Evolutionary conservation across 1,140 invertebrate species (phyloP), one percentile per base, ranked within the genome.

Genomic region (Drosophila elegans): DNA sequence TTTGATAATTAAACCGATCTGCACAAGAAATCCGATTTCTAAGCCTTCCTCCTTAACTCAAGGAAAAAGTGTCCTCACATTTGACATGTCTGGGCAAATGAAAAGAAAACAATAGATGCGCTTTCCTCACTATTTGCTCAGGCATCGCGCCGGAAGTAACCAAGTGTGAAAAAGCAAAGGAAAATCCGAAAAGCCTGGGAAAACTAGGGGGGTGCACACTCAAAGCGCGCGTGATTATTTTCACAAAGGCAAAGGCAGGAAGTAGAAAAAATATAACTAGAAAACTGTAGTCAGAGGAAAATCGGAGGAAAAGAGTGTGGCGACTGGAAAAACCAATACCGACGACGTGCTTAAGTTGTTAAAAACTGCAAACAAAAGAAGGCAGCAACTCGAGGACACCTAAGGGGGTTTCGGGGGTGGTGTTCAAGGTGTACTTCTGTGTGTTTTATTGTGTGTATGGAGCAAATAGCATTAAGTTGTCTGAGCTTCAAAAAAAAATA

Each of bases 331-430:
- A 88, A 89, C 84, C 84, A 88, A 88, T 88, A 88, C 82, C 66
- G 73, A 88, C 80, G 84, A 89, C 84, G 84, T 88, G 84, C 84
- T 88, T 84, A 88, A 88, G 84, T 88, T 88, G 84, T 88, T 88
- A 88, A 88, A 88, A 89, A 88, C 71, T 75, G 60, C 84, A 88
- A 89, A 89, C 83, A 89, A 89, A 88, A 69, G 49, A 13, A 52
- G 67, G 67, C 61, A 53, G 66, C 62, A 54, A 45, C 42, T 34
- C 32, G 46, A 54, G 59, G 32, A 25, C 13, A 32, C 29, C 6
- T 32, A 32, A 7, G 29, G 6, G 29, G 29, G 29, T 32, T 32
- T 32, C 29, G 29, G 6, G 29, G 29, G 29, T 32, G 29, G 29
- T 32, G 29, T 38, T 42, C 39, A 32, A 56, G 54, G 38, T 56